Evolutionary conservation across 1,140 invertebrate species (phyloP).

Genomic region (Caerostris darwini): DNA sequence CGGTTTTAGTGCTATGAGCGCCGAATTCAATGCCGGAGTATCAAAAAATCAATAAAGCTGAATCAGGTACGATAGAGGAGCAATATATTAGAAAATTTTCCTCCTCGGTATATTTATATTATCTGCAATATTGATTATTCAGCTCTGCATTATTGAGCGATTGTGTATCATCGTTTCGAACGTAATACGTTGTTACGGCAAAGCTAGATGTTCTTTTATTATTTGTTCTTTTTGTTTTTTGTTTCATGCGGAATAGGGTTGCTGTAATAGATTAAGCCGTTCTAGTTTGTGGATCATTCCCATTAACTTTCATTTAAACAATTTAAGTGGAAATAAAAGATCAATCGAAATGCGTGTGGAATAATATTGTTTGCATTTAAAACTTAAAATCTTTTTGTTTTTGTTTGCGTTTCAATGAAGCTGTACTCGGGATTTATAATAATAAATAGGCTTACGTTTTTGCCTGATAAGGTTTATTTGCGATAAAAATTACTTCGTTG

Average conservation of each 20-base stretch:
- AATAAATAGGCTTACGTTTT: neutral
- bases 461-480: neutral
- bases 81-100: slow-evolving; percentile 76
- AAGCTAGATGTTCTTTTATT: slow-evolving; percentile 31
- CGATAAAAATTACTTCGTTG: neutral
- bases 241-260: slow-evolving; percentile 20
- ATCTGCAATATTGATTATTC: slow-evolving; percentile 77
- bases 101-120: slow-evolving; percentile 69
- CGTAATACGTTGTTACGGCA: slow-evolving; percentile 65
- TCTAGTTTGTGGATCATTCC: slow-evolving; percentile 31
- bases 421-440: neutral
- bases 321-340: slow-evolving; percentile 53
- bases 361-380: neutral
- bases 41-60: slow-evolving; percentile 77
- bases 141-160: slow-evolving; percentile 75
- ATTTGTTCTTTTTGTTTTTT: neutral
- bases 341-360: neutral
- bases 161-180: slow-evolving; percentile 63
- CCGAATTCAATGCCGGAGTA: slow-evolving; percentile 58
- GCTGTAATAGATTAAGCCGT: slow-evolving; percentile 37
- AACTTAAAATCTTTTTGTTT: neutral
- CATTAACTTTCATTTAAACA: slow-evolving; percentile 59
- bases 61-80: slow-evolving; percentile 68
- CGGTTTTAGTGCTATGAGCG: slow-evolving; percentile 63
- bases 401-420: neutral